phyloP scores from a whole-genome alignment of 1,140 invertebrate genomes.

The Drosophila oshimai region DNA sequence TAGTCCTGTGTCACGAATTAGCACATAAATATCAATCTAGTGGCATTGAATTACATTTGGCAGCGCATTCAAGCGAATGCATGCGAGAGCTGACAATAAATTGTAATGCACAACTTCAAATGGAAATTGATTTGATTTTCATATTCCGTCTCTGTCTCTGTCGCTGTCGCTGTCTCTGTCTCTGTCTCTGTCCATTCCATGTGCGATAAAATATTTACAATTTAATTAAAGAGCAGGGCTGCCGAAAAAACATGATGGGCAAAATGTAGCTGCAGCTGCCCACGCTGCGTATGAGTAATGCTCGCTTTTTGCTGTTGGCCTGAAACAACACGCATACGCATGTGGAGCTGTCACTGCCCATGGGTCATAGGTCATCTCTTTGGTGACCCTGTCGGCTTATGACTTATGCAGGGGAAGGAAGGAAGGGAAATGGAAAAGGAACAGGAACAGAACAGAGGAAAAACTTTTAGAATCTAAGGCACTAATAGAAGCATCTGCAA shows the following conservation, averaged over 20 bases:
- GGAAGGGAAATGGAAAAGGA: neutral
- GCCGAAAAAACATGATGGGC: conserved; percentile 44
- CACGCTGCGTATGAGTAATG: conserved; percentile 32
- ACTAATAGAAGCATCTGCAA: conserved; percentile 8
- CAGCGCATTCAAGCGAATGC: neutral
- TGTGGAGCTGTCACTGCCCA: conserved; percentile 1
- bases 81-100: neutral
- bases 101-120: conserved; percentile 36
- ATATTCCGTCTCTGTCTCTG: neutral
- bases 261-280: neutral
- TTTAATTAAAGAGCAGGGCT: conserved; percentile 76
- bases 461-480: neutral
- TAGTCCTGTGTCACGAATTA: no score
- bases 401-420: conserved; percentile 6
- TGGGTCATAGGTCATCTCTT: conserved; percentile 1
- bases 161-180: no score
- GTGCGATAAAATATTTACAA: conserved; percentile 67
- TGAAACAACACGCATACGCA: conserved; percentile 3
- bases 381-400: conserved; percentile 31
- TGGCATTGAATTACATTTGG: conserved; percentile 31
- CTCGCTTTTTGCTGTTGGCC: neutral
- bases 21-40: conserved; percentile 1
- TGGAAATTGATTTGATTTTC: conserved; percentile 38
- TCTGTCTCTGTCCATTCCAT: neutral
- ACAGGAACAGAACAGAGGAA: neutral